Conservation (phyloP, 2,888 invertebrate species). For the Ormia ochracea region DNA sequence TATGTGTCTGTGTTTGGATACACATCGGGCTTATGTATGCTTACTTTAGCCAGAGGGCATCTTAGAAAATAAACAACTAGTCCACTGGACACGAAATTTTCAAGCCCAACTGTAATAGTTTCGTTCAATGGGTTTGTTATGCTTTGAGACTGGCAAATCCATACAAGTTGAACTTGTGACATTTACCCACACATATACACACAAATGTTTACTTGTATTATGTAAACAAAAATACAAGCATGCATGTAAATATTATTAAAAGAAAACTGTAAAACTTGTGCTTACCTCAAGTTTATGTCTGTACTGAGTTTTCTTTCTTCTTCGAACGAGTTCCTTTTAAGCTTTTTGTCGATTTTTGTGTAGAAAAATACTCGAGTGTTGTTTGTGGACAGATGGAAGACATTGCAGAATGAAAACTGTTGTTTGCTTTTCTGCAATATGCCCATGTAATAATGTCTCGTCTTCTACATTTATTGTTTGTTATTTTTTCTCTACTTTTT, state of each 20-base stretch:
- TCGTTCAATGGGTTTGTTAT: background rate
- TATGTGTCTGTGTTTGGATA: background rate
- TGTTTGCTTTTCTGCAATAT: background rate
- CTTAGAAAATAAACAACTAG: conserved; percentile 30
- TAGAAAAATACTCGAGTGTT: conserved; percentile 1
- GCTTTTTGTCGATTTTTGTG: conserved; percentile 4
- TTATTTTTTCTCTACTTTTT: too few relatives aligned
- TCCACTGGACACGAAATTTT: background rate
- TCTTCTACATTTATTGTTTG: background rate
- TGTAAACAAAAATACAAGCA: background rate
- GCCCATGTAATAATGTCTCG: background rate
- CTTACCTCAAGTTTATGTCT: background rate
- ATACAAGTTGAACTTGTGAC: background rate
- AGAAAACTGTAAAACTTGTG: background rate
- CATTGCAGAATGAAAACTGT: background rate
- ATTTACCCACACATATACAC: too few relatives aligned
- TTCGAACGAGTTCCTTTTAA: background rate
- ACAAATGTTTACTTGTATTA: background rate
- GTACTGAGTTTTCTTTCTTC: background rate
- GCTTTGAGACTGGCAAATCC: background rate
- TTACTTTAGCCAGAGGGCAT: conserved; percentile 33
- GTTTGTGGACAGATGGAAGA: conserved; percentile 35
- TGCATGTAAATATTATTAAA: background rate
- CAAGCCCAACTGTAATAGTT: background rate
- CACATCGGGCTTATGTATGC: conserved; percentile 8